Evolutionary conservation across 2,888 invertebrate species (phyloP), one percentile per base, ranked within the genome.

Genomic region (Lepidonotus clava): DNA sequence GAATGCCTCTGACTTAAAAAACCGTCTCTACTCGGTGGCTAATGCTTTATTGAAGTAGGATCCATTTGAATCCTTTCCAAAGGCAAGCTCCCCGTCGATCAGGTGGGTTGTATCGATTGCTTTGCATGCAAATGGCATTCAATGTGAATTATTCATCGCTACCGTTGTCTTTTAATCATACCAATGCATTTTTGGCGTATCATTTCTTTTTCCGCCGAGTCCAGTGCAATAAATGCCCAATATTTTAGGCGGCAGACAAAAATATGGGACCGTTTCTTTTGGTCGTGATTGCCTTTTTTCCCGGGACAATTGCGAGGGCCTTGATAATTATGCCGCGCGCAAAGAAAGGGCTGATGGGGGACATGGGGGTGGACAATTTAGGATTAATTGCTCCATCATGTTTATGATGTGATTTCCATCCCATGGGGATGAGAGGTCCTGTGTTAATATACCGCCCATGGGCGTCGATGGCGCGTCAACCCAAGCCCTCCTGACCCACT

Each of bases 121-220:
- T 38, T 18, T n/a, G 71, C 36, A 71, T 71, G 34, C 38, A 71
- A 71, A 71, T 71, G n/a, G n/a, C 38, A 71, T 18, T 38, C 36
- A 21, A 11, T 38, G 36, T 71, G 71, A 71, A 71, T 71, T 36
- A 71, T 71, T 32, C 71, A 71, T 34, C 6, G 36, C 36, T 5
- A 21, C 36, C 24, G 34, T 71, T 71, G 71, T 71, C 71, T 71
- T 71, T 71, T 71, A 71, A 71, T 71, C 71, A 71, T 38, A 71
- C 71, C 71, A 36, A 38, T 1, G 38, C 36, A 21, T 34, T 34
- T 34, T 38, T 71, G n/a, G n/a, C 18, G 34, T 38, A 2, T 6
- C 34, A 34, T 34, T 71, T 18, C 71, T 71, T 32, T 71, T 38
- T 18, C 14, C 71, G 6, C 28, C 1, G 18, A 38, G 71, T 34